These are phyloP conservation scores for Drosophila hamatofila DNA, from an alignment of 2,888 invertebrate genomes.

Conservation along the genomic window DNA sequence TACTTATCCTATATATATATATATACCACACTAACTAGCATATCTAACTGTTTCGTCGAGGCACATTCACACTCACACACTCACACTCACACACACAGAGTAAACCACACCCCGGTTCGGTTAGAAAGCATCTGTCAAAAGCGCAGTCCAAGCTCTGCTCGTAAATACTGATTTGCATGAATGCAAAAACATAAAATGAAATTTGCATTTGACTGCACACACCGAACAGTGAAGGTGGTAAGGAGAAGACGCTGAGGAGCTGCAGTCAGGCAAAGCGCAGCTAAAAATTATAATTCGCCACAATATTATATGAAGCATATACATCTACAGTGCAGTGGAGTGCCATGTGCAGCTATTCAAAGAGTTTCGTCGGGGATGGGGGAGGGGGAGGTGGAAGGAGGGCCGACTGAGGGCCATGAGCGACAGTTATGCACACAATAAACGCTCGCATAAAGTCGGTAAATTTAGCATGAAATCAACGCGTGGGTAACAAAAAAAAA, in stretches of 20 bases:
- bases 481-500: constrained; percentile 28
- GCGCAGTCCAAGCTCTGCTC: constrained; percentile 51
- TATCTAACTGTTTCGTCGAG: constrained; percentile 3
- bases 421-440: constrained; percentile 78
- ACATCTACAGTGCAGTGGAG: not conserved
- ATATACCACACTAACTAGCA: not conserved
- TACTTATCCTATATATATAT: not conserved
- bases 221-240: not conserved
- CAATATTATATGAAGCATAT: constrained; percentile 52
- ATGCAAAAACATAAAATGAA: constrained; percentile 71
- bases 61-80: constrained; percentile 1
- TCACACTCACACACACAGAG: not conserved
- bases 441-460: constrained; percentile 68
- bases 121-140: constrained; percentile 37
- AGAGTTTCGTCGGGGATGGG: not conserved
- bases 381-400: not conserved
- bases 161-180: constrained; percentile 73
- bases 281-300: constrained; percentile 67
- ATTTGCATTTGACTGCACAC: constrained; percentile 73
- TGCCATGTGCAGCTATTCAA: constrained; percentile 16
- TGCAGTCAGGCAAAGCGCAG: constrained; percentile 2
- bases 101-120: constrained; percentile 39
- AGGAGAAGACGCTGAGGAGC: not conserved
- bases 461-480: constrained; percentile 72
- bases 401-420: constrained; percentile 26